Evolutionary conservation across 2,888 invertebrate species (phyloP).

Genomic region (Eutolmus rufibarbis): DNA sequence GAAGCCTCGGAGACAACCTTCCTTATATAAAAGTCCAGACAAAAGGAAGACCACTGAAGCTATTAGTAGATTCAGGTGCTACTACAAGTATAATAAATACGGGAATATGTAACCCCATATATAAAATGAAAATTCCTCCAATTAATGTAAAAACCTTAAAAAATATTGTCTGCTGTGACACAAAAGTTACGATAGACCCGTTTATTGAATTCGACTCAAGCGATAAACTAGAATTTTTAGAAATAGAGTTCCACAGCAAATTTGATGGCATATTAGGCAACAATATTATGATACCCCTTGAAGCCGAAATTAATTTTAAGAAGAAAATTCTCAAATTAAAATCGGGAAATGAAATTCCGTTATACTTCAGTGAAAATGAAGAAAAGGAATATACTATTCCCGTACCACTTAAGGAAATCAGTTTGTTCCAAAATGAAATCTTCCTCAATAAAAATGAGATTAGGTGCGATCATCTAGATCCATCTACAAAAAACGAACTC

Average conservation of each 20-base stretch:
- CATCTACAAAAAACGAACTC: not conserved
- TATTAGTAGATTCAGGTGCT: conserved; percentile 42
- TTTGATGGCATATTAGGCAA: conserved; percentile 45
- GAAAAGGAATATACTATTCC: conserved; percentile 9
- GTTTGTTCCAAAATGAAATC: not conserved
- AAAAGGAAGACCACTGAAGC: conserved; percentile 36
- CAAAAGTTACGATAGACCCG: conserved; percentile 40
- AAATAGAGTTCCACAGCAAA: conserved; percentile 35
- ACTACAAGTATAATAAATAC: conserved; percentile 41
- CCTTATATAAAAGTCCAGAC: conserved; percentile 44
- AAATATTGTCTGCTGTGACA: not conserved
- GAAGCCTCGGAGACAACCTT: conserved; percentile 22
- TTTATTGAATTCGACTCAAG: conserved; percentile 43
- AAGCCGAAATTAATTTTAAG: conserved; percentile 27
- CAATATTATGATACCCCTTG: not conserved
- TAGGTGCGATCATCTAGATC: conserved; percentile 6
- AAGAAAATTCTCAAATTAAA: conserved; percentile 6
- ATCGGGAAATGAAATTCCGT: conserved; percentile 2
- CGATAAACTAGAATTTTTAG: conserved; percentile 42
- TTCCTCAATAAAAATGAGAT: not conserved
- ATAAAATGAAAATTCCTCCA: not conserved
- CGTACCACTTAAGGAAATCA: not conserved
- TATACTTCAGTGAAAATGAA: conserved; percentile 37
- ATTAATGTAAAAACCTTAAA: conserved; percentile 15
- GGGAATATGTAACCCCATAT: conserved; percentile 42